These are phyloP conservation scores for Heteractis magnifica DNA, from an alignment of 92 coral and sea anemone genomes.

Conservation along the genomic window DNA sequence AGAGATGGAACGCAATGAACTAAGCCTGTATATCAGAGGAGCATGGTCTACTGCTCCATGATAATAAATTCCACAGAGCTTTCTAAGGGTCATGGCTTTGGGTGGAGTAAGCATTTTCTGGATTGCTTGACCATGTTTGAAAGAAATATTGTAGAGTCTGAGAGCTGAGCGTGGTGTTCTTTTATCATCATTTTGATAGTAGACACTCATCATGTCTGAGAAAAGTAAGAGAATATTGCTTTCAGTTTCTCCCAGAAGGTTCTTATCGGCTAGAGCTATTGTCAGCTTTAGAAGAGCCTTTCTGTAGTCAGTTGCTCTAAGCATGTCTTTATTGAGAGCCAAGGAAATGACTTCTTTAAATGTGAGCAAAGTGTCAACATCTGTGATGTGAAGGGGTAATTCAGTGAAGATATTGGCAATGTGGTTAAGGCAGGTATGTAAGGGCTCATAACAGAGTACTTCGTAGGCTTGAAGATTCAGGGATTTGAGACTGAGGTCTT, in stretches of 20 bases:
- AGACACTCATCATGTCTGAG: conserved; percentile 32
- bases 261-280: conserved; percentile 6
- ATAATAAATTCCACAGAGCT: conserved; percentile 44
- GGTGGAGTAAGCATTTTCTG: conserved; percentile 24
- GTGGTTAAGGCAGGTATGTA: conserved; percentile 21
- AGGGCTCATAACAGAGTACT: conserved; percentile 42
- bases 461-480: conserved; percentile 26
- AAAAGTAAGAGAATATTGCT: conserved; percentile 18
- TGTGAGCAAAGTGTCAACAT: conserved; percentile 16
- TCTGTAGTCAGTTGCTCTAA: conserved; percentile 40
- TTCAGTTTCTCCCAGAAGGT: conserved; percentile 9
- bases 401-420: conserved; percentile 18
- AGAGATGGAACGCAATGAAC: conserved; percentile 34
- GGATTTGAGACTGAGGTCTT: neutral
- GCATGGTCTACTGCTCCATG: conserved; percentile 54
- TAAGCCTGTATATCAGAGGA: conserved; percentile 38
- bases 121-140: conserved; percentile 24
- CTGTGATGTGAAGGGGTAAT: conserved; percentile 24
- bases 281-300: conserved; percentile 21
- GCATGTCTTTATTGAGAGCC: conserved; percentile 26
- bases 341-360: conserved; percentile 21
- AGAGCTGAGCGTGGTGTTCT: conserved; percentile 42
- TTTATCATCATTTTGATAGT: conserved; percentile 49
- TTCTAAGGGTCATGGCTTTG: conserved; percentile 31
- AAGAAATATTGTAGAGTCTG: conserved; percentile 46